Percentiles rank a stretch among this genome's conserved stretches.
These are phyloP conservation scores for Calliopsis andreniformis DNA, from an alignment of 1,140 invertebrate genomes.

Conservation along the genomic window DNA sequence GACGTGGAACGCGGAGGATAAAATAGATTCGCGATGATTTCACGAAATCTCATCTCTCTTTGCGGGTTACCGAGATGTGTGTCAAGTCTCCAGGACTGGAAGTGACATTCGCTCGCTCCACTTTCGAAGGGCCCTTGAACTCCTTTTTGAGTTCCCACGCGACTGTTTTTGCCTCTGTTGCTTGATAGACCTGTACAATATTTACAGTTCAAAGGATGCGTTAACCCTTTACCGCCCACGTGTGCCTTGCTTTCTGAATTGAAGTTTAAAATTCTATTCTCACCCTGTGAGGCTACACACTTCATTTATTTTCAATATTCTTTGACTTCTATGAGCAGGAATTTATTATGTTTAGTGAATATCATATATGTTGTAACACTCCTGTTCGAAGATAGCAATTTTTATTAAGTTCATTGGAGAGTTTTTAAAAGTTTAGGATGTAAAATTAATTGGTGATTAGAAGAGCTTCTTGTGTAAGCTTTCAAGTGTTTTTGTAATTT, in stretches of 20 bases:
- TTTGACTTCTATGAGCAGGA: no score
- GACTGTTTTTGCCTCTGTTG: background rate
- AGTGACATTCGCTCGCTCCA: slow-evolving; percentile 52
- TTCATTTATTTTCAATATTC: no score
- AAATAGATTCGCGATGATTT: background rate
- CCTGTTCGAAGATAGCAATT: no score
- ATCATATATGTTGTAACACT: no score
- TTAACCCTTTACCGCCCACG: slow-evolving; percentile 5
- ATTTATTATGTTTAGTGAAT: no score
- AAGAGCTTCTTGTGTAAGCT: no score
- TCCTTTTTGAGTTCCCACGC: slow-evolving; percentile 46
- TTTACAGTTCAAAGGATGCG: background rate
- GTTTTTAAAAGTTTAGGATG: no score
- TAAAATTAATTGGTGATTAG: no score
- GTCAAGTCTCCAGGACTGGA: slow-evolving; percentile 46
- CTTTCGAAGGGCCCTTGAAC: slow-evolving; percentile 50
- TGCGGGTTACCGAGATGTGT: slow-evolving; percentile 17
- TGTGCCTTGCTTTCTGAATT: background rate
- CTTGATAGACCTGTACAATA: background rate
- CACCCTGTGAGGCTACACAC: no score
- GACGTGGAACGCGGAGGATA: background rate
- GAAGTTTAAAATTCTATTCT: no score
- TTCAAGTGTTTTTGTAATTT: no score
- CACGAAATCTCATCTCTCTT: slow-evolving; percentile 1
- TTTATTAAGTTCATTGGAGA: no score